A percentile compares a stretch with the other conserved stretches of the same genome.
Evolutionary conservation across 2,888 invertebrate species (phyloP).

Genomic region (Falcaria lacertinaria): DNA sequence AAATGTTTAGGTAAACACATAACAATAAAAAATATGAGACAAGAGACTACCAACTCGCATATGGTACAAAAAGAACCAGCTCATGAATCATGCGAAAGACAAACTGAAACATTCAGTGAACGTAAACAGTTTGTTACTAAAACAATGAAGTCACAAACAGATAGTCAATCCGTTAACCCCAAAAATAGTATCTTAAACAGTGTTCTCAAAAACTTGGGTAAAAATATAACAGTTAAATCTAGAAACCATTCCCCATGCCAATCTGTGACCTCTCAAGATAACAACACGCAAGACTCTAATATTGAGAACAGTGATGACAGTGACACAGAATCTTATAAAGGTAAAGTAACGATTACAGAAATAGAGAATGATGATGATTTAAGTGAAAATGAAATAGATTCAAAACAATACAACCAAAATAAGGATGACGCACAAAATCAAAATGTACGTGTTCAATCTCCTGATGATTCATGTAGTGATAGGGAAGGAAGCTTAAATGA

Average conservation of each 20-base stretch:
- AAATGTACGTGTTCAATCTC: conserved; percentile 45
- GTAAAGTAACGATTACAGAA: conserved; percentile 56
- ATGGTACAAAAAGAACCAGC: conserved; percentile 5
- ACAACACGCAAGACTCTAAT: conserved; percentile 25
- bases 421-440: conserved; percentile 15
- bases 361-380: conserved; percentile 35
- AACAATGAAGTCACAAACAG: conserved; percentile 1
- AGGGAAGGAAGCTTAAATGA: conserved; percentile 30
- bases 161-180: conserved; percentile 13
- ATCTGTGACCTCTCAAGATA: conserved; percentile 20
- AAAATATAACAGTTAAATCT: conserved; percentile 59
- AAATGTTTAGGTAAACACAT: conserved; percentile 51
- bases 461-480: conserved; percentile 43
- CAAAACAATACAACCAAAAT: conserved; percentile 18
- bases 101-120: neutral
- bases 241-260: conserved; percentile 40
- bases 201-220: conserved; percentile 52
- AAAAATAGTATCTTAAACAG: conserved; percentile 38
- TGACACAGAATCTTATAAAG: conserved; percentile 36
- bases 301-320: conserved; percentile 24
- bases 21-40: conserved; percentile 42
- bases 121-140: neutral
- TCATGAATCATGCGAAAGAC: too few relatives aligned
- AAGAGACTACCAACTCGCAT: conserved; percentile 13
- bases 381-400: conserved; percentile 32